Evolutionary conservation across 2,888 invertebrate species (phyloP), one percentile per base, ranked within the genome.

Genomic region (Brachylomia viminalis): DNA sequence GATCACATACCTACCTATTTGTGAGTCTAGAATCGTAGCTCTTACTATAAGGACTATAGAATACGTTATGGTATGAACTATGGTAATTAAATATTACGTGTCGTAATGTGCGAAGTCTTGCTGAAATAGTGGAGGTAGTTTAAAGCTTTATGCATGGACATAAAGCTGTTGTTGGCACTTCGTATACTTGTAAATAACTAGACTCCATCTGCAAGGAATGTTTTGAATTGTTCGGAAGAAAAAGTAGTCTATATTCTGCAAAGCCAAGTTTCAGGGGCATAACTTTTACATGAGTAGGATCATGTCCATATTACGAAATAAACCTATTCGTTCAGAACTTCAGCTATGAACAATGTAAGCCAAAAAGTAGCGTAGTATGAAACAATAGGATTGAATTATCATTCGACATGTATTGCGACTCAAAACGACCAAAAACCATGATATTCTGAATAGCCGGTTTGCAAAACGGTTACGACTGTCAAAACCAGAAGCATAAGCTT

Each of bases 61-160:
- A 79, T 27, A 68, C 49, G 33, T 83, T 54, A 70, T 71, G 33
- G 49, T 67, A 15, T 42, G 52, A 62, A 79, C 73, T 62, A 83
- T 58, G 42, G 58, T 62, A 68, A 79, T 79, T 66, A 58, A 83
- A 82, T 84, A 75, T 83, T 72, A 54, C 33, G 30, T 33, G 61
- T 61, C 27, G 65, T 70, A 69, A 69, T 27, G 54, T 30, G 33
- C 20, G 10, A 56, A 68, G n/a, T 68, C 33, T 67, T 47, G 33
- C 42, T 61, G 30, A 61, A 66, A 80, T 61, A 38, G 30, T 61
- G 56, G 56, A 77, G 42, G 45, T 73, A 23, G 33, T 65, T 79
- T 59, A 54, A 80, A 65, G 64, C n/a, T 64, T 72, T 45, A 72
- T 52, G 42, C 65, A 27, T 8, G 58, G 10, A 15, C 52, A 33